phyloP scores from a whole-genome alignment of 2,113 vertebrate genomes.

The Sinocyclocheilus maitianheensis region DNA sequence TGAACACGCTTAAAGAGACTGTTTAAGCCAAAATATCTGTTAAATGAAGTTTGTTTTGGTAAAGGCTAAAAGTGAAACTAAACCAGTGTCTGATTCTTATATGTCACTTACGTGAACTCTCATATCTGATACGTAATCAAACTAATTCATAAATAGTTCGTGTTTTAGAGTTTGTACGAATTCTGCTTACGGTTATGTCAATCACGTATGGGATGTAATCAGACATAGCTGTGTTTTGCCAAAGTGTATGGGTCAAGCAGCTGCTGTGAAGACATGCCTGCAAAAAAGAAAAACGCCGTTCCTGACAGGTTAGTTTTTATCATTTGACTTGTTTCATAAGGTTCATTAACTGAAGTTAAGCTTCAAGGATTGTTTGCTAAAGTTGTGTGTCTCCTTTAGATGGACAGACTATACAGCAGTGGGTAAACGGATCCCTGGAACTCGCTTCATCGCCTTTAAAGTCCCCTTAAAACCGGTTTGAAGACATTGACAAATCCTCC shows the following conservation, averaged over 20 bases:
- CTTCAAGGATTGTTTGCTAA: no score
- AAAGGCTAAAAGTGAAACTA: constrained; percentile 14
- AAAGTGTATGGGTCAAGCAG: background rate
- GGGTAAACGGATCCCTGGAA: constrained; percentile 82
- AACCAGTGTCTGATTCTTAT: background rate
- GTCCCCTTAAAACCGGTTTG: constrained; percentile 86
- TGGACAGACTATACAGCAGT: constrained; percentile 84
- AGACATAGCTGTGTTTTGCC: background rate
- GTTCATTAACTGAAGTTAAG: background rate
- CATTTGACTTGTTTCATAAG: background rate
- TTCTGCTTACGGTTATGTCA: background rate
- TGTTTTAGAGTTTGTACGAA: background rate
- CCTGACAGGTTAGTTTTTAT: constrained; percentile 63
- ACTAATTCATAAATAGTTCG: background rate
- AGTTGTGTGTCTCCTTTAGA: constrained; percentile 60
- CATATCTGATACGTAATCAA: background rate
- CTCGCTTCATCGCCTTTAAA: constrained; percentile 90
- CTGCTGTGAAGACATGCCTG: constrained; percentile 50
- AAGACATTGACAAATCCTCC: background rate
- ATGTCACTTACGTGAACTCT: background rate
- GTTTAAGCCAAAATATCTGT: no score
- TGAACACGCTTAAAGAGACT: background rate
- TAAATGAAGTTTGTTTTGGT: background rate
- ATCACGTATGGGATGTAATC: background rate
- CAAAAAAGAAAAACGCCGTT: constrained; percentile 49